These are phyloP conservation scores for Notolabrus celidotus DNA, from an alignment of 2,797 vertebrate genomes.

Conservation along the genomic window DNA sequence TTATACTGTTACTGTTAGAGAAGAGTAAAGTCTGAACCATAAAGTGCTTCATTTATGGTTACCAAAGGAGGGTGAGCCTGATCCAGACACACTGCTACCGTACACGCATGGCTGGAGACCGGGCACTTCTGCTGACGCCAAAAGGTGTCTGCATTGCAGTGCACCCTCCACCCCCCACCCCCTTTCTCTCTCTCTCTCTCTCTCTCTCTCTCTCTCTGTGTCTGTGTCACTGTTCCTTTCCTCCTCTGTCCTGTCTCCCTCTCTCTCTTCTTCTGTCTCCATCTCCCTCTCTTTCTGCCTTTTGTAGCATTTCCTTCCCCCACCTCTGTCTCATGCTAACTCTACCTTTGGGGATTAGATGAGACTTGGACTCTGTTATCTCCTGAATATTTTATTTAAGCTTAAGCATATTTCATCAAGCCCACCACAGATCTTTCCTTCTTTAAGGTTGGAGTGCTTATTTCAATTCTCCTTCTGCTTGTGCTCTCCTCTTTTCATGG, in stretches of 20 bases:
- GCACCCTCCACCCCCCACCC: constrained; percentile 34
- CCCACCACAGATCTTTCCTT: not conserved
- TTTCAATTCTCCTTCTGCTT: constrained; percentile 11
- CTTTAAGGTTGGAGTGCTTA: constrained; percentile 9
- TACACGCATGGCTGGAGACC: constrained; percentile 61
- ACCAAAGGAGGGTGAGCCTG: constrained; percentile 6
- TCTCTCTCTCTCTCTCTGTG: constrained; percentile 14
- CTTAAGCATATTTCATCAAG: constrained; percentile 21
- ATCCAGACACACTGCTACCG: constrained; percentile 33
- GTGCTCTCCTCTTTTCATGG: not conserved
- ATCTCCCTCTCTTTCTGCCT: constrained; percentile 11
- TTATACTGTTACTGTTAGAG: not conserved
- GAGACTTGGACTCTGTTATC: constrained; percentile 14
- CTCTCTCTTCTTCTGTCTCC: not conserved
- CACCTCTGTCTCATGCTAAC: constrained; percentile 12
- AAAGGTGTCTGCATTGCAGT: constrained; percentile 81
- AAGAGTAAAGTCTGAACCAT: not conserved
- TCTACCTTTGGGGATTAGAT: constrained; percentile 38
- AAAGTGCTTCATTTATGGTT: not conserved
- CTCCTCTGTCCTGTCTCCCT: constrained; percentile 9
- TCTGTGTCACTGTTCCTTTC: constrained; percentile 30
- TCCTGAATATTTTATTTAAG: constrained; percentile 41
- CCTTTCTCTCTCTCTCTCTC: too few species aligned
- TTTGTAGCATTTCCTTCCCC: not conserved
- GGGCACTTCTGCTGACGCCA: constrained; percentile 59